Base-by-base conservation (phyloP, 1,140 invertebrate genomes). In the Bombus vancouverensis region DNA sequence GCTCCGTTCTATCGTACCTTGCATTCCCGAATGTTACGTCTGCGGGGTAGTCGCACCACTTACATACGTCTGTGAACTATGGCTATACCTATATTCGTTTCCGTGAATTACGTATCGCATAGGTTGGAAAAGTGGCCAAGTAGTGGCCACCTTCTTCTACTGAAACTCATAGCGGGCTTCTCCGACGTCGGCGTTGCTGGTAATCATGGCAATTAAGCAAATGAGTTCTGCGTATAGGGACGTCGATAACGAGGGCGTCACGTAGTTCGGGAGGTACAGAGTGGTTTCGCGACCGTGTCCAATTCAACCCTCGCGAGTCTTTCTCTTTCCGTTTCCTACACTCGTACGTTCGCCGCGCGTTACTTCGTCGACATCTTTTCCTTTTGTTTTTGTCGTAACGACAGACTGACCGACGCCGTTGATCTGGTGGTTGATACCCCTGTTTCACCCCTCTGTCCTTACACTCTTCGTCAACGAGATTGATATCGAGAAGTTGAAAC, bases 181-280 rank as follows among this genome's bases (percentile, higher is more conserved):
- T 70, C 22, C 66, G 66, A 71, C 82, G 70, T 34, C 76, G 66
- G 68, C 39, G 72, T 72, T 37, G 22, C 78, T 66, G 75, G 85
- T 90, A 92, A 92, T 92, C 91, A 86, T 77, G 76, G 88, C 87
- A 92, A 92, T 92, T 92, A 91, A 89, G 87, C 82, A 90, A 92
- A 92, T 83, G 91, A 92, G 87, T 92, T 91, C 88, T 80, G 71
- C 88, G 90, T 91, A 90, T n/a, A 81, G 68, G 78, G 79, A 87
- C 89, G 90, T 85, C 87, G 85, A 88, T 88, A 89, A 90, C 83
- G 66, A 86, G 79, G 79, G 78, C 83, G 87, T 81, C 59, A 57
- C 79, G 44, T 28, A 37, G 70, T 79, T 72, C 73, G 47, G 78
- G 65, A 86, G 81, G 62, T 84, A 89, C 59, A 75, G 59, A 87